Evolutionary conservation across 2,888 invertebrate genomes (phyloP), one percentile per base, ranked within the genome.

Genomic region (Drosophila ochracea): DNA sequence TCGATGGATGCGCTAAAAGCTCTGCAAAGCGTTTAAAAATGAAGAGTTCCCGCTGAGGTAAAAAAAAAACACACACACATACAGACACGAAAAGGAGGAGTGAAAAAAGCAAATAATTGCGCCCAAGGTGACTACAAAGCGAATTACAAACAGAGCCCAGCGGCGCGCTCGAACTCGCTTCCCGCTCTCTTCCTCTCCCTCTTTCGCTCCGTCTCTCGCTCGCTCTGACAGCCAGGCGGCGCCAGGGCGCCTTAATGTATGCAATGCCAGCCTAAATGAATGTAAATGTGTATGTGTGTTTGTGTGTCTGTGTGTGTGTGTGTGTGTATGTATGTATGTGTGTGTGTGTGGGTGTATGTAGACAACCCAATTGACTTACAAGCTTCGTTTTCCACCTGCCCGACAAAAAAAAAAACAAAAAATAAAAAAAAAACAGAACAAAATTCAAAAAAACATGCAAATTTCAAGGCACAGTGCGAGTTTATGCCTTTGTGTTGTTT

Each of bases 121-220:
- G 84, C 90, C 82, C 89, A 83, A 85, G 90, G 89, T 89, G 90
- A 87, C 85, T 90, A 83, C 89, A 79, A 88, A 83, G 84, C 84
- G 88, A 85, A 82, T 81, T 79, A 80, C 77, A 85, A 81, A 76
- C 86, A 79, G 84, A 82, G 83, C 82, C 78, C 86, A 83, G 64
- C 35, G 68, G 68, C 68, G 58, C 65, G 33, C 28, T 49, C 25
- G 21, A 47, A 47, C 47, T 47, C 43, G 19, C 28, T 52, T 25
- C 16, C 13, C 50, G 9, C 39, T n/a, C 35, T 37, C 25, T 1
- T 28, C 35, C 6, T 30, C 39, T 41, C 33, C 19, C 39, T 21
- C 10, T 16, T 3, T 21, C 16, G 25, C 25, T 25, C 10, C 19
- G 7, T 49, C 39, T 41, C 28, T 37, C n/a, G 25, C 65, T 21